Evolutionary conservation across 2,113 vertebrate genomes (phyloP), one percentile per base, ranked within the genome.

Genomic region (Progne subis): DNA sequence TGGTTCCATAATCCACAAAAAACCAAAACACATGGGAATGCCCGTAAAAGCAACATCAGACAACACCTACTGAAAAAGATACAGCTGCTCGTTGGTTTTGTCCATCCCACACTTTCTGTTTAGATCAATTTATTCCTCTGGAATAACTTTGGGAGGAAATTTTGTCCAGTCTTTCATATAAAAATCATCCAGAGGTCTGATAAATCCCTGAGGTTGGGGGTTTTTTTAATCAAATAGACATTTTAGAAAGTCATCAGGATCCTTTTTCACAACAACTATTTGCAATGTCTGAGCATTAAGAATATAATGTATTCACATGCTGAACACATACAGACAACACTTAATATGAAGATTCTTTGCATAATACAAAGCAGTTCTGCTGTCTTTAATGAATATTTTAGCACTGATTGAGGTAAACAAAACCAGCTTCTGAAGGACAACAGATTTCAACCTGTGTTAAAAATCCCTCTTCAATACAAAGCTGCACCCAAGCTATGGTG

Each of bases 331-430:
- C 94, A 96, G 95, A 79, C 91, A 94, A 93, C 80, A 94, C 72
- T 88, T 94, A 94, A 95, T 91, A 91, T 67, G 64, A 95, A 93
- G 78, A 95, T 97, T 96, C 96, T 95, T 96, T 97, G 96, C 97
- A 98, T 97, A 97, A 97, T 94, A 95, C 93, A 97, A 94, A 88
- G 84, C 95, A 91, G 93, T 95, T 95, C 95, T 97, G 86, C 91
- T 97, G 76, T 85, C 77, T 96, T 94, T 95, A 97, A 98, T 96
- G 97, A 98, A 98, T 98, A 98, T 98, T 98, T 98, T 97, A 98
- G 95, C 96, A 97, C 95, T 97, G 97, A 97, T 96, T 97, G 96
- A 96, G 95, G 97, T 96, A 98, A 98, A 98, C 95, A 98, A 96
- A 96, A 93, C 91, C 93, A 95, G 92, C 90, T 94, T 96, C 96